These are phyloP conservation scores for Nestor notabilis DNA, from an alignment of 2,113 vertebrate species.

Conservation along the genomic window DNA sequence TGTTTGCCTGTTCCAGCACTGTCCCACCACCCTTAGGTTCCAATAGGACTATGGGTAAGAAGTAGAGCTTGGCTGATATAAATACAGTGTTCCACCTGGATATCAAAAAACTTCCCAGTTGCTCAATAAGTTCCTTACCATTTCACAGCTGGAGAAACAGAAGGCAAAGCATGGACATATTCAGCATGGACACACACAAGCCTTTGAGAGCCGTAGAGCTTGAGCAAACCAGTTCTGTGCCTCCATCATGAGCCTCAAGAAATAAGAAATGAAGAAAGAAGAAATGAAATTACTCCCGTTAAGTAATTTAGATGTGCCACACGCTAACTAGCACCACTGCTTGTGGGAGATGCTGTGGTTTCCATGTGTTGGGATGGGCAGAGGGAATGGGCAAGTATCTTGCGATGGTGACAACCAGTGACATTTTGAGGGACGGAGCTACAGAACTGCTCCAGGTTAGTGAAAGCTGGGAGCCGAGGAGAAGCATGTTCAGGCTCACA, in stretches of 20 bases:
- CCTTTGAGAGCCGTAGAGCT: not conserved
- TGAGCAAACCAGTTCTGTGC: not conserved
- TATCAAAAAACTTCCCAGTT: not conserved
- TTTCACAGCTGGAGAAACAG: not conserved
- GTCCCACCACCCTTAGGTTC: not conserved
- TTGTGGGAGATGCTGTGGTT: fast-evolving
- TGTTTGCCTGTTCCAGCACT: not conserved
- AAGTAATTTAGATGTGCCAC: not conserved
- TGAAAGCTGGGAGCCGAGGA: not conserved
- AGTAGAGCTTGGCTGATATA: not conserved
- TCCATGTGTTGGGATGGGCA: not conserved
- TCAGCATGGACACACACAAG: not conserved
- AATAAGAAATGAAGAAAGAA: not conserved
- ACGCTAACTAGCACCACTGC: fast-evolving
- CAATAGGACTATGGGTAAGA: not conserved
- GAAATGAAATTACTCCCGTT: not conserved
- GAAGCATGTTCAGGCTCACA: not conserved
- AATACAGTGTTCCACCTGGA: not conserved
- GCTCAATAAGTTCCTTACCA: not conserved
- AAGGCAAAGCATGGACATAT: not conserved
- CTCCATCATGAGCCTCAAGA: not conserved
- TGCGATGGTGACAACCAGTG: fast-evolving
- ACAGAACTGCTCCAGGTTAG: not conserved
- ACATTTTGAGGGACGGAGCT: not conserved
- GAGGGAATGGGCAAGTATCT: not conserved